phyloP scores from a whole-genome alignment of 2,888 invertebrate genomes.

The Athalia rosae region DNA sequence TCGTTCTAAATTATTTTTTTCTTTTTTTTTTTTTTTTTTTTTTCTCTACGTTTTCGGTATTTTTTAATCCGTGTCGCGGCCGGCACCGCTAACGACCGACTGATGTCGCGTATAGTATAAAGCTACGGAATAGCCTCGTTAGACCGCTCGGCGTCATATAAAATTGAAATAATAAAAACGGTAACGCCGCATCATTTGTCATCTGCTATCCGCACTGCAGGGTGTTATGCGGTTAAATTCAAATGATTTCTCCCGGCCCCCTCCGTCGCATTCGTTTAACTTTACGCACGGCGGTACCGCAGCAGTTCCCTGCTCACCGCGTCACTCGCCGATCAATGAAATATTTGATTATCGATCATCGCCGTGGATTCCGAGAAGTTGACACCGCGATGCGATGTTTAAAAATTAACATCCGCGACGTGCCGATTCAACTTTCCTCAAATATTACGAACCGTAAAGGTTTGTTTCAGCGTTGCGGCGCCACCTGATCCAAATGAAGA shows the following conservation, averaged over 20 bases:
- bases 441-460: too few species aligned
- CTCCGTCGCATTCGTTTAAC: conserved; percentile 23
- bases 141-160: conserved; percentile 27
- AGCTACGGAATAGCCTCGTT: conserved; percentile 35
- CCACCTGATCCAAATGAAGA: too few species aligned
- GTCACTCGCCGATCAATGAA: not conserved
- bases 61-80: not conserved
- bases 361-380: too few species aligned
- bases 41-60: not conserved
- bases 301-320: too few species aligned
- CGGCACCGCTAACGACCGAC: conserved; percentile 21
- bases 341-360: too few species aligned
- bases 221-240: conserved; percentile 30
- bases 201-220: conserved; percentile 15
- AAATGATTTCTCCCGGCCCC: conserved; percentile 33
- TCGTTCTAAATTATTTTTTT: too few species aligned
- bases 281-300: conserved; percentile 13
- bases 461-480: too few species aligned
- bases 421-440: too few species aligned
- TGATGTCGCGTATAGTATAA: conserved; percentile 29
- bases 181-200: conserved; percentile 36
- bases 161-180: conserved; percentile 42
- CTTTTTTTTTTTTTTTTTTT: too few species aligned
- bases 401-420: too few species aligned
- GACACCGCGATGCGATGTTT: too few species aligned